Conservation (phyloP, 2,113 vertebrate genomes). For the Benitochromis conjunctus region DNA sequence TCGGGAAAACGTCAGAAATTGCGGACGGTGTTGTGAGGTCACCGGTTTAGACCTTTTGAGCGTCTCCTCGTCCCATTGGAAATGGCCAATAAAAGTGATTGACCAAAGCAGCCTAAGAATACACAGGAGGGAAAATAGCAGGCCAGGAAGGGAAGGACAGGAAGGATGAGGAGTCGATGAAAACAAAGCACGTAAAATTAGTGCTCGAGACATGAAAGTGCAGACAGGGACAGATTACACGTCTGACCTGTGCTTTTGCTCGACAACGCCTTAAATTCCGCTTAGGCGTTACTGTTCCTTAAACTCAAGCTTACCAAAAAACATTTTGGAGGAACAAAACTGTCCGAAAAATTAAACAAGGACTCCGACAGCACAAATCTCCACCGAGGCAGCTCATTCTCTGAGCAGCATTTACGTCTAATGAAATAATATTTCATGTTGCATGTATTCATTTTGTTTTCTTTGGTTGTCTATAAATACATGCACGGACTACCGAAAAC, state of each 20-base stretch:
- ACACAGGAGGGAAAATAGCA: not conserved
- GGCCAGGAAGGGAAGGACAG: slow-evolving; percentile 38
- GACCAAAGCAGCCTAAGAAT: slow-evolving; percentile 5
- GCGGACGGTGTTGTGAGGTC: not conserved
- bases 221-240: not conserved
- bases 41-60: not conserved
- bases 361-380: not conserved
- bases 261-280: not conserved
- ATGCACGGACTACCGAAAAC: not conserved
- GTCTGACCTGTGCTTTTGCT: not conserved
- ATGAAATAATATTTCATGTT: not conserved
- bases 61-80: not conserved
- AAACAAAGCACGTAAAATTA: slow-evolving; percentile 21
- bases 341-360: not conserved
- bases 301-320: too few relatives aligned
- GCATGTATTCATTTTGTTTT: not conserved
- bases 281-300: not conserved
- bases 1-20: not conserved
- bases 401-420: not conserved
- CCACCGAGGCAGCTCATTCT: not conserved
- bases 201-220: not conserved
- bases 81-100: slow-evolving; percentile 19
- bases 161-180: slow-evolving; percentile 39
- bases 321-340: not conserved
- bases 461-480: not conserved